Evolutionary conservation across 2,888 invertebrate genomes (phyloP), one percentile per base, ranked within the genome.

Genomic region (Stictocephala bisonia): DNA sequence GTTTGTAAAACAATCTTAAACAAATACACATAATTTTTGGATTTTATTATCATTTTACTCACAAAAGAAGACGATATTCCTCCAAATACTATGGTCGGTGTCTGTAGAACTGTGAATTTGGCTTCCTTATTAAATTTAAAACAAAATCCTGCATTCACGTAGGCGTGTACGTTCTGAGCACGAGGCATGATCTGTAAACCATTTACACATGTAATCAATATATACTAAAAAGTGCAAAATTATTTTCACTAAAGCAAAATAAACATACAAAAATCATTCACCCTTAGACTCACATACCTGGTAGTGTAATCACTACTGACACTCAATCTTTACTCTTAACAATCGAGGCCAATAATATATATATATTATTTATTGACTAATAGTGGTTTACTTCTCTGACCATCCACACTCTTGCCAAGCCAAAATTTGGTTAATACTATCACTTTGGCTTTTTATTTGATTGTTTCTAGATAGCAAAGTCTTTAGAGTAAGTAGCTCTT

Each of bases 81-180:
- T 2, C 86, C 87, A 72, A 84, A 83, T 51, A 87, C 85, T 29
- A 91, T 81, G 77, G 84, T 80, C 77, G 87, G 84, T 81, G 84
- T 85, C n/a, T 86, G 86, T 35, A 85, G 84, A 0, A 91, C 85
- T 7, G 76, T 77, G 24, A 84, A 85, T n/a, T 56, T 86, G 83
- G 75, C 86, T 81, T 72, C 85, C 22, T 72, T 71, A 51, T 86
- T 82, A 51, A 91, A 82, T 81, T 89, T 86, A 66, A 92, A 86
- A 3, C 90, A 83, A 79, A 93, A 92, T 0, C 89, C 93, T 7
- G 92, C 91, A 80, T 93, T 93, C 0, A 94, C 90, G 71, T 90
- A 88, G 0, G 93, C 93, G 78, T 92, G 92, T 0, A 92, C 90
- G 80, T 92, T 92, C 84, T 92, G 91, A 0, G 91, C 88, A 73